Evolutionary conservation across 2,888 invertebrate species (phyloP), one percentile per base, ranked within the genome.

Genomic region (Eucriotettix oculatus): DNA sequence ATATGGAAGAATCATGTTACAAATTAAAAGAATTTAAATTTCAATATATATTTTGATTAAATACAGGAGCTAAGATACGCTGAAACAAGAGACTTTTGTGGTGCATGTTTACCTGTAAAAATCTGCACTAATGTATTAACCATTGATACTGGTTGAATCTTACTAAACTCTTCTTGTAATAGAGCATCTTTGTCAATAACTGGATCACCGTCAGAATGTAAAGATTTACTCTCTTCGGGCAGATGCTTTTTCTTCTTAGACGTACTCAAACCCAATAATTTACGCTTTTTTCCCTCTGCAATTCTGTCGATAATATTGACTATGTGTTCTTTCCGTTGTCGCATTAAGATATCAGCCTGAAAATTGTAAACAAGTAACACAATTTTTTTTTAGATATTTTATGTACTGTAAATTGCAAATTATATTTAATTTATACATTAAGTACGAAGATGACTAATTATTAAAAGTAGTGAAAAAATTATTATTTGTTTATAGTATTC

Each of bases 281-380:
- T 86, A 68, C 85, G 82, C 64, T 78, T 78, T 71, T 91, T 91
- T 0, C 91, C 93, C 62, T 81, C 81, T 16, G 90, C 75, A 64
- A 94, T 92, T 69, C 82, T 80, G 63, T 86, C 85, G 61, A 87
- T 80, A 74, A 86, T 84, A 14, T 69, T 67, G 14, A 68, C 67
- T 56, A 89, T 73, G 69, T 87, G 81, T 65, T 78, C 76, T 61
- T 80, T 77, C 68, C 86, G 82, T 63, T 79, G 76, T 60, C 79
- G 76, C 66, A 75, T 81, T 17, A 79, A 68, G 1, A 74, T 72
- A 54, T 76, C 73, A 1, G 68, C 71, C 69, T 82, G 81, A 62
- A 77, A 42, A 40, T 10, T 52, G 29, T 58, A 5, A 40, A 29
- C 2, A 29, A 29, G 7, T n/a, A n/a, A n/a, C n/a, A n/a, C n/a